These are phyloP conservation scores for Chrysopilus asiliformis DNA, from an alignment of 2,888 invertebrate genomes.

Conservation along the genomic window DNA sequence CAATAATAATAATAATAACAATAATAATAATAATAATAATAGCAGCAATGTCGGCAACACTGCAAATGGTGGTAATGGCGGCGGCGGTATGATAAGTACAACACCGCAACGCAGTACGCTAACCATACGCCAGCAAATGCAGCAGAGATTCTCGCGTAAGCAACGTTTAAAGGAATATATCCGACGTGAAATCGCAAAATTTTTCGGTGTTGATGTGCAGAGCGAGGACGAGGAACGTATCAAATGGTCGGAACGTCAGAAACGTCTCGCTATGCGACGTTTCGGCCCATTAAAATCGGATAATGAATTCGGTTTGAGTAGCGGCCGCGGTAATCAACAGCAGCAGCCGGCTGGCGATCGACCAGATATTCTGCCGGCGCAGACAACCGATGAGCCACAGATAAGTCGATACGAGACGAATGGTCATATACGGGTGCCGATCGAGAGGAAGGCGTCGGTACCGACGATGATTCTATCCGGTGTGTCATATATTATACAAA, in stretches of 20 bases:
- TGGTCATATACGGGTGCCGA: slow-evolving; percentile 28
- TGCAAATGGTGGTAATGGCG: too few relatives aligned
- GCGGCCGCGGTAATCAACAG: not conserved
- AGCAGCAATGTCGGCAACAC: slow-evolving; percentile 1
- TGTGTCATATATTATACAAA: slow-evolving; percentile 35
- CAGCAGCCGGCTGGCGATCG: slow-evolving; percentile 21
- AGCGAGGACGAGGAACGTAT: slow-evolving; percentile 28
- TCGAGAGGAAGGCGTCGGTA: slow-evolving; percentile 32
- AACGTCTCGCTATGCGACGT: slow-evolving; percentile 30
- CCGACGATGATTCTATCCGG: slow-evolving; percentile 30
- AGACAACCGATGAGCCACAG: slow-evolving; percentile 21
- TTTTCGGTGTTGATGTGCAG: slow-evolving; percentile 32
- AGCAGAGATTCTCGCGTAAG: slow-evolving; percentile 23
- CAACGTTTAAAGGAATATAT: slow-evolving; percentile 31
- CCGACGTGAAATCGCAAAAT: slow-evolving; percentile 28
- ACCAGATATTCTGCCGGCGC: slow-evolving; percentile 33
- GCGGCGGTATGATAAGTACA: slow-evolving; percentile 6
- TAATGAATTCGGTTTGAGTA: slow-evolving; percentile 9
- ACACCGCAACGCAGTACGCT: slow-evolving; percentile 17
- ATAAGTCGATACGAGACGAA: slow-evolving; percentile 10
- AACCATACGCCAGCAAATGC: slow-evolving; percentile 18
- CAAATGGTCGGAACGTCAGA: slow-evolving; percentile 32
- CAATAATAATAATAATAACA: not conserved
- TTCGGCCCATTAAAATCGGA: slow-evolving; percentile 23
- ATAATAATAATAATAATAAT: not conserved